Percentiles rank a stretch among this genome's conserved stretches.
These are phyloP conservation scores for Hetaerina americana DNA, from an alignment of 1,140 invertebrate species.

Conservation along the genomic window DNA sequence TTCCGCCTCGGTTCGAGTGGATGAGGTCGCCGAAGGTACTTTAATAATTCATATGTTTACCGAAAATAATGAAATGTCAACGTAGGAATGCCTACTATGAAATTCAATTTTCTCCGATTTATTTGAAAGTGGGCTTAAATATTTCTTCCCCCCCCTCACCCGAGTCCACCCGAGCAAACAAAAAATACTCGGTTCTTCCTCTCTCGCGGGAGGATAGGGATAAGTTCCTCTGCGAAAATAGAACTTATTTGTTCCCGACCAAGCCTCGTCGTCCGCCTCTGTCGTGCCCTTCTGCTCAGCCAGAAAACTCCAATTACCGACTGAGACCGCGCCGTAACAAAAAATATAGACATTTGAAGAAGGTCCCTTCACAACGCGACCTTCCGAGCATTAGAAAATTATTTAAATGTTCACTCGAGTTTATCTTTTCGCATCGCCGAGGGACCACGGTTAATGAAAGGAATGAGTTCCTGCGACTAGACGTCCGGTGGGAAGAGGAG, in stretches of 20 bases:
- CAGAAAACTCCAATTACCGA: too few relatives aligned
- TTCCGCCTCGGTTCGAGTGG: too few relatives aligned
- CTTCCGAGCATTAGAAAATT: too few relatives aligned
- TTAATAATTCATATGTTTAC: not conserved
- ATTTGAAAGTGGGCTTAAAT: not conserved
- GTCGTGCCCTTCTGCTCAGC: too few relatives aligned
- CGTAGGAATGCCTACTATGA: not conserved
- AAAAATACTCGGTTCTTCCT: not conserved
- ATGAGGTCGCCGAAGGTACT: not conserved
- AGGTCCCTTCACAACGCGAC: too few relatives aligned
- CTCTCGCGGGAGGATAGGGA: not conserved
- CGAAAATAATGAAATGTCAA: not conserved
- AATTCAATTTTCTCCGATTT: not conserved
- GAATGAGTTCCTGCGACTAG: too few relatives aligned
- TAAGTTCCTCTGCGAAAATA: not conserved
- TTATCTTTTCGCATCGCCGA: too few relatives aligned
- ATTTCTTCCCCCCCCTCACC: not conserved
- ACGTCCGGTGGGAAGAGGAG: too few relatives aligned
- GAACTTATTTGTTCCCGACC: not conserved
- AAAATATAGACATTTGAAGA: too few relatives aligned
- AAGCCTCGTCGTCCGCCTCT: not conserved
- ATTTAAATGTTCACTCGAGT: too few relatives aligned
- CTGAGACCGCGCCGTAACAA: too few relatives aligned
- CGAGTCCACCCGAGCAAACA: not conserved
- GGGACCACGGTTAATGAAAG: too few relatives aligned